Evolutionary conservation across 37 sponge, comb jelly and placozoan genomes (phyloP).

Genomic region (Aplysina aerophoba): DNA sequence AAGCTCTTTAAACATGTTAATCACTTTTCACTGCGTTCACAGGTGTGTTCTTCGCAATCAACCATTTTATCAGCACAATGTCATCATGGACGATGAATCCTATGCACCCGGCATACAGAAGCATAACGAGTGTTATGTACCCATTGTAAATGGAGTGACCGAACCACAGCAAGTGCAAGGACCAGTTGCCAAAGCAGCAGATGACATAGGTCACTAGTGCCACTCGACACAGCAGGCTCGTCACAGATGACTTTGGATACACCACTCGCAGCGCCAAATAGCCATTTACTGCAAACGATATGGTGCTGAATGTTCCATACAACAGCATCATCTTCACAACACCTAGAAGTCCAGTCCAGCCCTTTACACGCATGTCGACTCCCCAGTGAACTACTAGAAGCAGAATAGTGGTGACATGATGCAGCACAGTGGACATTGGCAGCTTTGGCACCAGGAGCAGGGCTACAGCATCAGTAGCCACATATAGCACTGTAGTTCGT

Average conservation of each 20-base stretch:
- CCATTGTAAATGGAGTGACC: no score
- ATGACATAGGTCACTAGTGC: conserved; percentile 63
- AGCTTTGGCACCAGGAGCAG: conserved; percentile 82
- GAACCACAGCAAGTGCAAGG: conserved; percentile 70
- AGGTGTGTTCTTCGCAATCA: no score
- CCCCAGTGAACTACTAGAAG: conserved; percentile 47
- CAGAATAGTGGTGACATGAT: conserved; percentile 63
- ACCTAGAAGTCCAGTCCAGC: conserved; percentile 65
- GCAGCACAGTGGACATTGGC: conserved; percentile 69
- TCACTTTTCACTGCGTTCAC: no score
- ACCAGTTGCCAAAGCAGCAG: conserved; percentile 75
- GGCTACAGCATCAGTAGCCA: conserved; percentile 79
- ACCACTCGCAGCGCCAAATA: conserved; percentile 85
- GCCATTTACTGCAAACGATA: conserved; percentile 76
- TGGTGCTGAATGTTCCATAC: conserved; percentile 73
- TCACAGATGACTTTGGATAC: conserved; percentile 54
- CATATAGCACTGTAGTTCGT: conserved; percentile 62
- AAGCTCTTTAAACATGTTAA: no score
- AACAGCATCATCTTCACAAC: conserved; percentile 70
- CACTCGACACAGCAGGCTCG: conserved; percentile 37
- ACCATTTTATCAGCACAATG: no score
- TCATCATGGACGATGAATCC: conserved; percentile 51
- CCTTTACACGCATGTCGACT: conserved; percentile 44
- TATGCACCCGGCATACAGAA: no score
- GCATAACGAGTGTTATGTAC: conserved; percentile 44